Percentiles rank a stretch among this genome's conserved stretches.
Evolutionary conservation across 2,888 invertebrate species (phyloP).

Genomic region (Mactromeris polynyma): DNA sequence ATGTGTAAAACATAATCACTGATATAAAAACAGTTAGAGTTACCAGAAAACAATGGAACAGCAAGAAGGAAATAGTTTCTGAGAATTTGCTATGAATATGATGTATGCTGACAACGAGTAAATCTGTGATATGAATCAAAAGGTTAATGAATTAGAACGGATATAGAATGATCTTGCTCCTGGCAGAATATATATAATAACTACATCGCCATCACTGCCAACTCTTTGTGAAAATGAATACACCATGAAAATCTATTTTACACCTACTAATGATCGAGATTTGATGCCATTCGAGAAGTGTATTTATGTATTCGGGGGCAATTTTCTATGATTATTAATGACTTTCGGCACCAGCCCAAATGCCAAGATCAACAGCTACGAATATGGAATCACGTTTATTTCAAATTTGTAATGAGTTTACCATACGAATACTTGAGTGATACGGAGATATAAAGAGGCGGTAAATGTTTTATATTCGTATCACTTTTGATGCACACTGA

Average conservation of each 20-base stretch:
- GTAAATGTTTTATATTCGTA: conserved; percentile 71
- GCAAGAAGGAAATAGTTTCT: background rate
- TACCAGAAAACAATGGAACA: background rate
- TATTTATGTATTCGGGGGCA: conserved; percentile 69
- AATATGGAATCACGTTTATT: conserved; percentile 71
- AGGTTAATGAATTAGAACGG: conserved; percentile 66
- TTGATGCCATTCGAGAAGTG: conserved; percentile 55
- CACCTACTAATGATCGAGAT: conserved; percentile 57
- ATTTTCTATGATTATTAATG: conserved; percentile 70
- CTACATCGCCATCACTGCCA: conserved; percentile 49
- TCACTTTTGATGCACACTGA: conserved; percentile 50
- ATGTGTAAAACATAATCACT: conserved; percentile 1
- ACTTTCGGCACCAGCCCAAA: conserved; percentile 61
- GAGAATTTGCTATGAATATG: conserved; percentile 1
- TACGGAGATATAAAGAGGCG: conserved; percentile 67
- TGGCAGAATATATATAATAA: conserved; percentile 57
- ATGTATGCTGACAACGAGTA: background rate
- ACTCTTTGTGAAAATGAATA: conserved; percentile 58
- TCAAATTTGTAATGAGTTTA: conserved; percentile 62
- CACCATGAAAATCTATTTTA: conserved; percentile 67
- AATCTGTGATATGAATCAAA: conserved; percentile 57
- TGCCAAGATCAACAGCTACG: conserved; percentile 71
- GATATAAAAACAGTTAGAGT: background rate
- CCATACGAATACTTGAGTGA: conserved; percentile 66
- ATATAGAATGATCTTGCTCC: conserved; percentile 52